phyloP scores from a whole-genome alignment of 2,888 invertebrate species.

The Tetrapedia diversipes region DNA sequence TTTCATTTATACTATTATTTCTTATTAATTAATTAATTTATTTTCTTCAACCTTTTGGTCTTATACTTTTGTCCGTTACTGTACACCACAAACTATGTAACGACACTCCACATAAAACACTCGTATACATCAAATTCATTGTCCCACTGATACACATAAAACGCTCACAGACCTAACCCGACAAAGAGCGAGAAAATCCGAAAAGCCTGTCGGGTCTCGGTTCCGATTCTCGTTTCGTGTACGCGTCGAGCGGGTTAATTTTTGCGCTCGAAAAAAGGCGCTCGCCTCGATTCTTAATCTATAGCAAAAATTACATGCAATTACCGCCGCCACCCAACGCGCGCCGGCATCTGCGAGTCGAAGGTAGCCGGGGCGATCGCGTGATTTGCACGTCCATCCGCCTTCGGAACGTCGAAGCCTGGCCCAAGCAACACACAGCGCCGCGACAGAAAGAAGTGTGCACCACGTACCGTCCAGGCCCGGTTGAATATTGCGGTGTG shows the following conservation, averaged over 20 bases:
- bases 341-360: conserved; percentile 71
- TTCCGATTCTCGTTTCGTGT: conserved; percentile 51
- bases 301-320: conserved; percentile 72
- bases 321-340: conserved; percentile 72
- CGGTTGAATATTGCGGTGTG: conserved; percentile 66
- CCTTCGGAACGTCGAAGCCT: conserved; percentile 61
- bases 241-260: conserved; percentile 57
- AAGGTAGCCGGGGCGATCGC: conserved; percentile 68
- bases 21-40: no score
- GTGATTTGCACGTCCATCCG: conserved; percentile 68
- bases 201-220: no score
- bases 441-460: no score
- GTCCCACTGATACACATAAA: no score
- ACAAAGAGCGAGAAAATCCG: no score
- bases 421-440: conserved; percentile 37
- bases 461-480: conserved; percentile 52
- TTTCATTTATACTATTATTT: no score
- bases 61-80: no score
- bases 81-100: no score
- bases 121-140: no score
- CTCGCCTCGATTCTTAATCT: conserved; percentile 70
- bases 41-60: no score
- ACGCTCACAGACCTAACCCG: no score
- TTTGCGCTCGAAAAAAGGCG: conserved; percentile 52
- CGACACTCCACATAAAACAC: no score